These are phyloP conservation scores for Meganola albula DNA, from an alignment of 2,888 invertebrate species.

Conservation along the genomic window DNA sequence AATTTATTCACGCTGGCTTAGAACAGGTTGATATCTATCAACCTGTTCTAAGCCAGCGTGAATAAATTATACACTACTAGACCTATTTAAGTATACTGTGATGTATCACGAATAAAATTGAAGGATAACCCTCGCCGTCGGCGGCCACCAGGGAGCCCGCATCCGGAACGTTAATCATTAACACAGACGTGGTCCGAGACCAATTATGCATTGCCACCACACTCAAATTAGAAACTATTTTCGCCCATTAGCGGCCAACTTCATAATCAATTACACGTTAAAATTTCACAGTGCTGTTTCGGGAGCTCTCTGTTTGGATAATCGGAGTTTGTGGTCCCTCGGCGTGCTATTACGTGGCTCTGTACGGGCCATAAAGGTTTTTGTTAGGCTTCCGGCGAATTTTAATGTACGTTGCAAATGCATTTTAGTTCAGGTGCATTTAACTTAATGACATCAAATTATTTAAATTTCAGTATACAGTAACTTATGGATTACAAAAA, in stretches of 20 bases:
- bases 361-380: constrained; percentile 64
- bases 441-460: constrained; percentile 29
- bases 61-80: too few species aligned
- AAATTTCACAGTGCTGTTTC: constrained; percentile 71
- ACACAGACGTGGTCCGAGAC: constrained; percentile 62
- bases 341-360: constrained; percentile 65
- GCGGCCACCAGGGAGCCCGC: constrained; percentile 42
- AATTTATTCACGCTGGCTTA: too few species aligned
- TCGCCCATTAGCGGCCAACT: constrained; percentile 74
- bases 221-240: constrained; percentile 77
- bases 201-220: constrained; percentile 64
- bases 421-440: constrained; percentile 47
- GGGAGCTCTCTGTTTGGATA: constrained; percentile 69
- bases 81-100: too few species aligned
- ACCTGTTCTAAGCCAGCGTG: too few species aligned
- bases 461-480: neutral
- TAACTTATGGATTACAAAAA: neutral
- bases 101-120: constrained; percentile 12
- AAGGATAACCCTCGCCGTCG: constrained; percentile 19
- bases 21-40: too few species aligned
- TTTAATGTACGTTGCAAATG: constrained; percentile 64
- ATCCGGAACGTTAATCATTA: constrained; percentile 63
- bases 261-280: constrained; percentile 76
- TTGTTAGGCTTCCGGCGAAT: constrained; percentile 57
- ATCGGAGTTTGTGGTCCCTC: constrained; percentile 76